phyloP scores from a whole-genome alignment of 1,140 invertebrate genomes.

The Papilio polyxenes region DNA sequence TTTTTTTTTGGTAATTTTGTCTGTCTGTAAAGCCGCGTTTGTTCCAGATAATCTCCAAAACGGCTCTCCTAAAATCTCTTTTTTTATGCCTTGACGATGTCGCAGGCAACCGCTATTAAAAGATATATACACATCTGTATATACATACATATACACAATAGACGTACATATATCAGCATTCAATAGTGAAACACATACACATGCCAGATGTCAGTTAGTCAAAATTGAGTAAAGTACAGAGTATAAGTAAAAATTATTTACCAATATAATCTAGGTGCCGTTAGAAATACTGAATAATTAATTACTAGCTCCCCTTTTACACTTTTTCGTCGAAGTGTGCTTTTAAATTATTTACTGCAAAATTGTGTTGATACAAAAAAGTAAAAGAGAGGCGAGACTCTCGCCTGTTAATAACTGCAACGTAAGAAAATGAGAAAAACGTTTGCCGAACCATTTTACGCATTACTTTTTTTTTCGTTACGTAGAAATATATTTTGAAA shows the following conservation, averaged over 20 bases:
- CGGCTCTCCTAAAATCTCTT: no score
- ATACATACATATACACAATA: no score
- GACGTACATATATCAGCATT: no score
- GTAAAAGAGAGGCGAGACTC: neutral
- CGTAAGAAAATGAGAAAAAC: neutral
- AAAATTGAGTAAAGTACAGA: neutral
- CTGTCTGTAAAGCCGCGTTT: no score
- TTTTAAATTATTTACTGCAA: neutral
- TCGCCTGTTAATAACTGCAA: neutral
- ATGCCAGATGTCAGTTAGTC: neutral
- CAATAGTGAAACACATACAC: no score
- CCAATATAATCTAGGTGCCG: neutral
- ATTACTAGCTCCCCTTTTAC: neutral
- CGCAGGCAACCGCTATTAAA: no score
- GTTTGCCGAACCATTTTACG: neutral
- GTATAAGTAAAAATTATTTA: neutral
- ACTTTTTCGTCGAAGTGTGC: neutral
- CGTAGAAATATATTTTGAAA: neutral
- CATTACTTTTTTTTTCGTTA: neutral
- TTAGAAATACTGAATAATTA: neutral
- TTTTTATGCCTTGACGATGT: no score
- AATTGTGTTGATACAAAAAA: neutral
- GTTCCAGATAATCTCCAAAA: no score
- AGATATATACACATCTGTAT: no score
- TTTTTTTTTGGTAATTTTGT: no score